Evolutionary conservation across 1,140 invertebrate species (phyloP).

Genomic region (Adoxophyes honmai): DNA sequence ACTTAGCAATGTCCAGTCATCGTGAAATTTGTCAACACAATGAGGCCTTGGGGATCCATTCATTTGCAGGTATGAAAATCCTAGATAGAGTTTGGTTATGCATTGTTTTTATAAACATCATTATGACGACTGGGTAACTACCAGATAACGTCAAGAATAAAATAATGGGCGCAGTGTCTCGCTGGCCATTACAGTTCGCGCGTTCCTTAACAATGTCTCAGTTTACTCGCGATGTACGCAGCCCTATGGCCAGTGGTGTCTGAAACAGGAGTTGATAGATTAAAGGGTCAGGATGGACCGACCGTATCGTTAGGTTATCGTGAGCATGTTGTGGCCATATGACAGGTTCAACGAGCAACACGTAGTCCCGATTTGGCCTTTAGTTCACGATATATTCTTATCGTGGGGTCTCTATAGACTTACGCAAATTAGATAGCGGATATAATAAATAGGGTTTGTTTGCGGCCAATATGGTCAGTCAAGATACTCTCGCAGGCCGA

Average conservation of each 20-base stretch:
- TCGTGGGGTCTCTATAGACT: conserved; percentile 48
- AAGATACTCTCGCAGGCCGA: conserved; percentile 38
- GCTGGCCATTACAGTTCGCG: conserved; percentile 26
- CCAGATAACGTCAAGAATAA: conserved; percentile 54
- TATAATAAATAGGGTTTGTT: conserved; percentile 68
- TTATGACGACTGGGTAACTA: conserved; percentile 45
- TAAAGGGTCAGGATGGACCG: conserved; percentile 44
- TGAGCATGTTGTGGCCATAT: conserved; percentile 55
- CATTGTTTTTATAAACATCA: conserved; percentile 56
- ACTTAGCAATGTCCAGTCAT: background rate
- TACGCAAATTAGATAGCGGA: conserved; percentile 66
- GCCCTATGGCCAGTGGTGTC: conserved; percentile 29
- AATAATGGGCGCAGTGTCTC: conserved; percentile 27
- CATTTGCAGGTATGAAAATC: conserved; percentile 21
- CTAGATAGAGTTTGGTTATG: conserved; percentile 32
- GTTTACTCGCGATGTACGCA: background rate
- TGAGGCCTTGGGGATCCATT: background rate
- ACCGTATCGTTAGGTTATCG: conserved; percentile 58
- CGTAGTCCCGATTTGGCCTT: conserved; percentile 60
- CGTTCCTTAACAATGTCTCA: background rate
- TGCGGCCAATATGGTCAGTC: conserved; percentile 57
- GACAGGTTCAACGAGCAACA: conserved; percentile 55
- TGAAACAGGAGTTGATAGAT: conserved; percentile 30
- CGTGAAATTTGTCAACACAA: background rate
- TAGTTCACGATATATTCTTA: conserved; percentile 50